phyloP scores from a whole-genome alignment of 2,888 invertebrate genomes.

The Oxytorus armatus region DNA sequence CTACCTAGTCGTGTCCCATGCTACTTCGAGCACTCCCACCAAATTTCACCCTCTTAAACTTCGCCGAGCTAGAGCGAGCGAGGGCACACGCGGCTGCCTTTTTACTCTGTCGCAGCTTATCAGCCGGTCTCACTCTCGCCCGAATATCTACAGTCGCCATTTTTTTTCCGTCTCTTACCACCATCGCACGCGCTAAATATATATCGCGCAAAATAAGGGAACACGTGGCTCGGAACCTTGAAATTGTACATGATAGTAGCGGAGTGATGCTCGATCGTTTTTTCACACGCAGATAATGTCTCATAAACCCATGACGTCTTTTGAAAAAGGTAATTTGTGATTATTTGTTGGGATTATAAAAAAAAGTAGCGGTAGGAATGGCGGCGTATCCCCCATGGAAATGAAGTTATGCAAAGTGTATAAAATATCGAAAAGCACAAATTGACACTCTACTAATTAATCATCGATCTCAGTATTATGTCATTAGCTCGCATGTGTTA shows the following conservation, averaged over 20 bases:
- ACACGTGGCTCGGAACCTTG: constrained; percentile 45
- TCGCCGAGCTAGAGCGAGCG: constrained; percentile 45
- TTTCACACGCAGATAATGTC: background rate
- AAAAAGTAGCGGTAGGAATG: too few species aligned
- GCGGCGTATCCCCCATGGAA: too few species aligned
- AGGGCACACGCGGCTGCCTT: constrained; percentile 1
- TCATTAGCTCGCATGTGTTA: too few species aligned
- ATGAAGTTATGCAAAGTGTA: too few species aligned
- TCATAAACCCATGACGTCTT: background rate
- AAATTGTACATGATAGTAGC: constrained; percentile 30
- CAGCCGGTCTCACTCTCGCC: constrained; percentile 22
- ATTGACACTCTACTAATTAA: too few species aligned
- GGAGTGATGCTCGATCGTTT: constrained; percentile 13
- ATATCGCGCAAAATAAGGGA: constrained; percentile 14
- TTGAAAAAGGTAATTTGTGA: background rate
- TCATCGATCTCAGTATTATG: too few species aligned
- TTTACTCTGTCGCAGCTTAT: constrained; percentile 31
- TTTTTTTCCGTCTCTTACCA: constrained; percentile 31
- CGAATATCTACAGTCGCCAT: constrained; percentile 49
- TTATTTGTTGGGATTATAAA: background rate
- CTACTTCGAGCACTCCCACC: constrained; percentile 60
- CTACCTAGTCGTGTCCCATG: constrained; percentile 42
- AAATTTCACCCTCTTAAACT: constrained; percentile 62
- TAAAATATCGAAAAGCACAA: too few species aligned
- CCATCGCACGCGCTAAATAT: constrained; percentile 18